Conservation (phyloP, 2,797 vertebrate species). For the Forpus xanthops region DNA sequence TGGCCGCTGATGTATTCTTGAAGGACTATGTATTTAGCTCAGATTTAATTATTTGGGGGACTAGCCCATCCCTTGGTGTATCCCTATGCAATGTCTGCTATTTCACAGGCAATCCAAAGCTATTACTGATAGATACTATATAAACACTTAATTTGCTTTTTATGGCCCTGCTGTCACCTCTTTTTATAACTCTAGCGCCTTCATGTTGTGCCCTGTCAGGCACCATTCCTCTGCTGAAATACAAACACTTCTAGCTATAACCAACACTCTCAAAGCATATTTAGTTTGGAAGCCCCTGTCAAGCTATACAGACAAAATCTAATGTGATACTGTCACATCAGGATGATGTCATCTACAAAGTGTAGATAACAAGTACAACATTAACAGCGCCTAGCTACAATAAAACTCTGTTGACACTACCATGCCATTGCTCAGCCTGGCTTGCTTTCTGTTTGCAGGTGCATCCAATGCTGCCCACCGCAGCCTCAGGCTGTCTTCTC, state of each 20-base stretch:
- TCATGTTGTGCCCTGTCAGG: background rate
- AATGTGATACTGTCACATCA: rapidly evolving
- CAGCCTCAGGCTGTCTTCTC: background rate
- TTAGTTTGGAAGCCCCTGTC: rapidly evolving
- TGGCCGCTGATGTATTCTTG: background rate
- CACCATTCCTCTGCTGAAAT: background rate
- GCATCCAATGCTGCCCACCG: background rate
- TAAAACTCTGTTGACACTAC: rapidly evolving
- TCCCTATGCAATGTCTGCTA: background rate
- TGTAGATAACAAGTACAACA: no score
- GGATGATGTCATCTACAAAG: rapidly evolving
- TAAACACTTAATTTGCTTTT: background rate
- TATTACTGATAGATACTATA: background rate
- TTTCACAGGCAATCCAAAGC: background rate
- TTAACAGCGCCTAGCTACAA: no score
- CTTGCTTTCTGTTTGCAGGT: background rate
- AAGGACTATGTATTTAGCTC: background rate
- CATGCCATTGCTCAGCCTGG: rapidly evolving
- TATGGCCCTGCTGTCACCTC: background rate
- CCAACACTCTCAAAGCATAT: rapidly evolving
- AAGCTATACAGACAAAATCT: background rate
- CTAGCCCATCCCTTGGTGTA: background rate
- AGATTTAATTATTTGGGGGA: background rate
- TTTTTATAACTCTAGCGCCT: background rate
- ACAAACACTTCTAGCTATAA: background rate